Evolutionary conservation across 2,888 invertebrate genomes (phyloP).

Genomic region (Megalurothrips usitatus): DNA sequence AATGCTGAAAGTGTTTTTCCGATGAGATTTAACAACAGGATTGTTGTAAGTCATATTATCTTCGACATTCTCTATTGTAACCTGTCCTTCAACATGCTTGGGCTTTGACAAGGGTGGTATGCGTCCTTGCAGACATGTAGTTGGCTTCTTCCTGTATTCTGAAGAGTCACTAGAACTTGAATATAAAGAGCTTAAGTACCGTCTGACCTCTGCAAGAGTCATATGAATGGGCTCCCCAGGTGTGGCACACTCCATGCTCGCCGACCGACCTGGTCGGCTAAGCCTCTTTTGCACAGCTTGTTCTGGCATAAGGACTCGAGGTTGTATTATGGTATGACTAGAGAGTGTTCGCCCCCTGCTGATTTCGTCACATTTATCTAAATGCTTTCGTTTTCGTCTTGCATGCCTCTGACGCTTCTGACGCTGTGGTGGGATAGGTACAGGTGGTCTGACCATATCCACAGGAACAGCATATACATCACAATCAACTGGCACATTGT

Average conservation of each 20-base stretch:
- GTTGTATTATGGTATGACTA: background rate
- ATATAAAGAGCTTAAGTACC: slow-evolving; percentile 76
- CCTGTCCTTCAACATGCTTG: slow-evolving; percentile 48
- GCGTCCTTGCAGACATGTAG: background rate
- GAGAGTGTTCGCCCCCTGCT: background rate
- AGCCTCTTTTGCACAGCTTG: background rate
- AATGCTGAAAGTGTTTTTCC: slow-evolving; percentile 56
- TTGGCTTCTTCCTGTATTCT: slow-evolving; percentile 45
- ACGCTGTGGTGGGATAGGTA: slow-evolving; percentile 42
- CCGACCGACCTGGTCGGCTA: background rate
- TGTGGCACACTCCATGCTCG: slow-evolving; percentile 11
- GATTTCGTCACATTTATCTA: background rate
- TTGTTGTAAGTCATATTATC: slow-evolving; percentile 49
- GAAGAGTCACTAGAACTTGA: slow-evolving; percentile 69
- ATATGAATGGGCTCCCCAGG: slow-evolving; percentile 68
- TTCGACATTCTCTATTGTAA: slow-evolving; percentile 49
- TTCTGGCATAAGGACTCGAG: background rate
- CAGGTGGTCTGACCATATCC: slow-evolving; percentile 66
- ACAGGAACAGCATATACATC: slow-evolving; percentile 83
- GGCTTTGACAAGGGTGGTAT: slow-evolving; percentile 42
- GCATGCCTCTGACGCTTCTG: slow-evolving; percentile 47
- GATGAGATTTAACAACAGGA: slow-evolving; percentile 29
- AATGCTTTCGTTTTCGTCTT: slow-evolving; percentile 43
- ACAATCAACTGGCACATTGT: slow-evolving; percentile 83
- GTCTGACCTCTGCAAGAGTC: slow-evolving; percentile 78